Percentiles rank a stretch among this genome's conserved stretches.
Evolutionary conservation across 2,797 vertebrate genomes (phyloP).

Genomic region (Paramormyrops hopkinsi): DNA sequence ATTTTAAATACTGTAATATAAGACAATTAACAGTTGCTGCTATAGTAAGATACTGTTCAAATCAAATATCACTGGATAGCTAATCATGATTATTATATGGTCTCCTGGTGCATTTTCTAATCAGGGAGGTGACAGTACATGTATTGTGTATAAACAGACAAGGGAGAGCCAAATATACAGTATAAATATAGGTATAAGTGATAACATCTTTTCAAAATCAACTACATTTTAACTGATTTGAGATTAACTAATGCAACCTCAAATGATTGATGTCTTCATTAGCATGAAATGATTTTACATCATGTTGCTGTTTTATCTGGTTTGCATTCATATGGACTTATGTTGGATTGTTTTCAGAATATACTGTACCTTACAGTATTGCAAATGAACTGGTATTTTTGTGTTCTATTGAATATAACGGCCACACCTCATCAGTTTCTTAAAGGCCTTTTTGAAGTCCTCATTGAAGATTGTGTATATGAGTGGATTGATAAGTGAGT

Average conservation of each 20-base stretch:
- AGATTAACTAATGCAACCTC: neutral
- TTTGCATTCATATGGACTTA: neutral
- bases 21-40: neutral
- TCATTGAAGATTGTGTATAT: constrained; percentile 99
- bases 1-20: neutral
- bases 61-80: neutral
- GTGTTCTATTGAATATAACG: constrained; percentile 64
- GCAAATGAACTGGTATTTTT: neutral
- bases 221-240: neutral
- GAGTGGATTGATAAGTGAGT: constrained; percentile 95
- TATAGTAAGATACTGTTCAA: neutral
- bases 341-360: neutral
- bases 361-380: neutral
- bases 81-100: neutral
- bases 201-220: neutral
- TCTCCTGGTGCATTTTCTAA: neutral
- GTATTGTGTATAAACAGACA: neutral
- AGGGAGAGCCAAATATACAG: neutral
- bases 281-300: neutral
- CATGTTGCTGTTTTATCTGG: neutral
- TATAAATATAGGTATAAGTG: neutral
- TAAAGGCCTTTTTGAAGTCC: constrained; percentile 98
- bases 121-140: neutral
- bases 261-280: constrained; percentile 1
- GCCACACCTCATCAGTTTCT: constrained; percentile 82